Evolutionary conservation across 2,113 vertebrate genomes (phyloP).

Genomic region (Gasterosteus aculeatus): DNA sequence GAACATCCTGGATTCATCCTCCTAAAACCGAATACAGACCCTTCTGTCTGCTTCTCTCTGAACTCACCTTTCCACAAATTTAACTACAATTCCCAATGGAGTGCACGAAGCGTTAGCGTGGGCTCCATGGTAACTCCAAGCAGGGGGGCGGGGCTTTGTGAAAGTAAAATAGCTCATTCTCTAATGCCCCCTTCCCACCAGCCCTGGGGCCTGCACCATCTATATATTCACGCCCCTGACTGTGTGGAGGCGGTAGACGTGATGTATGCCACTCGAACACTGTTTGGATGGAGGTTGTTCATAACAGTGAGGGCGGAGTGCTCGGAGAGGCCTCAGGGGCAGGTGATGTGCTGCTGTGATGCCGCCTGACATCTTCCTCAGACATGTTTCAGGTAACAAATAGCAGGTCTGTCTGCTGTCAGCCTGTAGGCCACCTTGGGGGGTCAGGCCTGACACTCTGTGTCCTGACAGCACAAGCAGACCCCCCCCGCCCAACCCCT

Average conservation of each 20-base stretch:
- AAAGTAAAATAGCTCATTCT: background rate
- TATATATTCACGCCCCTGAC: slow-evolving; percentile 1
- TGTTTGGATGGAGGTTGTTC: slow-evolving; percentile 51
- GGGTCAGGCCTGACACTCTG: slow-evolving; percentile 70
- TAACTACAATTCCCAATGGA: background rate
- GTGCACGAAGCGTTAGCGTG: background rate
- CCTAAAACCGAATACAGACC: no score
- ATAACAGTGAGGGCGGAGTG: slow-evolving; percentile 51
- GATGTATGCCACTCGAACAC: slow-evolving; percentile 25
- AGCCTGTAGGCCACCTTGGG: slow-evolving; percentile 66
- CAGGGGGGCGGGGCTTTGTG: background rate
- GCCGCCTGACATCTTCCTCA: slow-evolving; percentile 74
- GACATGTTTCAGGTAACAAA: slow-evolving; percentile 76
- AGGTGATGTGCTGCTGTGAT: slow-evolving; percentile 60
- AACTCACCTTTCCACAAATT: background rate
- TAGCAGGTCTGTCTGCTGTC: slow-evolving; percentile 78
- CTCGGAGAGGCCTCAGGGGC: slow-evolving; percentile 47
- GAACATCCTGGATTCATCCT: no score
- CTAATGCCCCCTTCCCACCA: background rate
- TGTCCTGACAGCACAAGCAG: slow-evolving; percentile 58
- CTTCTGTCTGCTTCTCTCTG: background rate
- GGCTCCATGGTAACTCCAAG: background rate
- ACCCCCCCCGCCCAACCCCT: slow-evolving; percentile 3
- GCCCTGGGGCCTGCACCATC: background rate
- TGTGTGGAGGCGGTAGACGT: background rate